Evolutionary conservation across 2,888 invertebrate genomes (phyloP).

Genomic region (Candidula unifasciata): DNA sequence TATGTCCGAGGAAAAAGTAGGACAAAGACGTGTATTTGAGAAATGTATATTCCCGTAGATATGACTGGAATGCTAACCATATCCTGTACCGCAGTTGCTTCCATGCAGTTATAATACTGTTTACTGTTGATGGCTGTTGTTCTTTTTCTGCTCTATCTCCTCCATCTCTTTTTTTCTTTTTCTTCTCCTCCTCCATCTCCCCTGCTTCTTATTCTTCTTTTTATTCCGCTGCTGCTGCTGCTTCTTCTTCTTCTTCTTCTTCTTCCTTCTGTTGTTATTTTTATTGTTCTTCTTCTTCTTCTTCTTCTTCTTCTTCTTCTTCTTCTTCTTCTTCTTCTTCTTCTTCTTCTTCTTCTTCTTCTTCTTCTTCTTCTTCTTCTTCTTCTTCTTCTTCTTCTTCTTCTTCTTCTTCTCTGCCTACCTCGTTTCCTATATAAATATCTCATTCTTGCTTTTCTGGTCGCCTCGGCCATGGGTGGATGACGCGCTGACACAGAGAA

Average conservation of each 20-base stretch:
- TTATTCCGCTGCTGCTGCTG: background rate
- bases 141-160: background rate
- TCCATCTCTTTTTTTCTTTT: background rate
- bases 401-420: background rate
- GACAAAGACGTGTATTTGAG: too few relatives aligned
- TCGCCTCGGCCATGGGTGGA: too few relatives aligned
- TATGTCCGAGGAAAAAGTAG: too few relatives aligned
- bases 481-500: too few relatives aligned
- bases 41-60: too few relatives aligned
- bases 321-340: background rate
- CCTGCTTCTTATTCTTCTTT: background rate
- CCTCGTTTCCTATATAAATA: background rate
- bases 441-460: background rate
- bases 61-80: too few relatives aligned
- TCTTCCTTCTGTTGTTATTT: background rate
- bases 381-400: background rate
- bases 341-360: background rate
- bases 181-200: background rate
- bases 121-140: too few relatives aligned
- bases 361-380: background rate
- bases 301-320: background rate
- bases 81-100: too few relatives aligned
- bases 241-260: background rate
- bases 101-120: too few relatives aligned
- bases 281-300: background rate